Conservation (phyloP, 2,797 vertebrate genomes). For the Coccyzus lansbergi region DNA sequence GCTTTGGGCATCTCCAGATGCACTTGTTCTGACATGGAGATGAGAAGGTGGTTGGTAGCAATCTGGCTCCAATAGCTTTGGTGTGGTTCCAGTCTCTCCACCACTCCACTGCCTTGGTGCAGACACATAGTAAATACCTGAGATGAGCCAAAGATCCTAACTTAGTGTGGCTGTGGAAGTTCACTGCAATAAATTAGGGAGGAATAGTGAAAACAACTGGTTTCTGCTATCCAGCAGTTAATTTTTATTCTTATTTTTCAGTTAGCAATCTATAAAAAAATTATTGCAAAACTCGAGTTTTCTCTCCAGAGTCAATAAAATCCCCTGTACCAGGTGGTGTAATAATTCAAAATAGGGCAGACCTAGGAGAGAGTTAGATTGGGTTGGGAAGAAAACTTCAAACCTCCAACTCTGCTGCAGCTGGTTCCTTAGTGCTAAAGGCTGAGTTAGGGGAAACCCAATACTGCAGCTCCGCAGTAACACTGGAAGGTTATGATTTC, state of each 20-base stretch:
- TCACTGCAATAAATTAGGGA: constrained; percentile 60
- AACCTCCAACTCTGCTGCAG: constrained; percentile 29
- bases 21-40: not conserved
- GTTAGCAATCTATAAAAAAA: constrained; percentile 69
- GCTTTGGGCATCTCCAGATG: not conserved
- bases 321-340: constrained; percentile 61
- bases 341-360: constrained; percentile 68
- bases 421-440: constrained; percentile 66
- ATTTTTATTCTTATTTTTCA: constrained; percentile 74
- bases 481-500: constrained; percentile 64
- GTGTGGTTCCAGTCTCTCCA: not conserved
- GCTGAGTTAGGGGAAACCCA: constrained; percentile 69
- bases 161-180: constrained; percentile 10
- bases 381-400: constrained; percentile 66
- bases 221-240: constrained; percentile 65
- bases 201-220: constrained; percentile 44
- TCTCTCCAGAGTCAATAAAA: constrained; percentile 71
- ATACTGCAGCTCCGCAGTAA: constrained; percentile 59
- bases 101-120: constrained; percentile 24
- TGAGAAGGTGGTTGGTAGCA: not conserved
- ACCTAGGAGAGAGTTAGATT: constrained; percentile 52
- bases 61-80: constrained; percentile 30
- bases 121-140: not conserved
- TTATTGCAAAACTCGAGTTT: constrained; percentile 59
- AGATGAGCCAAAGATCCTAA: constrained; percentile 44